Conservation (phyloP, 2,113 vertebrate species). For the Dendropsophus ebraccatus region DNA sequence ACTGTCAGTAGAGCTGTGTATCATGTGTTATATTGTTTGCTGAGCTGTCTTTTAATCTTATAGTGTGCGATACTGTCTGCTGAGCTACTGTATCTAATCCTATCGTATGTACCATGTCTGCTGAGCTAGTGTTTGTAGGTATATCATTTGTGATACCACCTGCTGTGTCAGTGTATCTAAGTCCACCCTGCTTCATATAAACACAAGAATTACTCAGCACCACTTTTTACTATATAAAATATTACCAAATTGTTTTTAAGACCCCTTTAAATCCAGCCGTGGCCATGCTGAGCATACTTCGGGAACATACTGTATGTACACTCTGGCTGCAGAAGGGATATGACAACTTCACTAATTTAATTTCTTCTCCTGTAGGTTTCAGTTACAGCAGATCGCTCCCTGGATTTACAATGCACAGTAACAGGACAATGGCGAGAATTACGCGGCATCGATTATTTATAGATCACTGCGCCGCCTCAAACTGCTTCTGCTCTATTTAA, state of each 20-base stretch:
- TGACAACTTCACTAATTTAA: slow-evolving; percentile 8
- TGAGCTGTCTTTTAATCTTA: not conserved
- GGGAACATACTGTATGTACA: not conserved
- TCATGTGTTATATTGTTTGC: not conserved
- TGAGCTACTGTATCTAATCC: not conserved
- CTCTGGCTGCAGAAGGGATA: not conserved
- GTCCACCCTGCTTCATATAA: too few species aligned
- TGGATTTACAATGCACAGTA: slow-evolving; percentile 8
- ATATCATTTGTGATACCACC: not conserved
- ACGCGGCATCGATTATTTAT: slow-evolving; percentile 30
- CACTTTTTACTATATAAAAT: not conserved
- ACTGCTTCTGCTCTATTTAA: not conserved
- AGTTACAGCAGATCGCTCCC: not conserved
- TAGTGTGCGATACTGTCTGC: not conserved
- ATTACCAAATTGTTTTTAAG: not conserved
- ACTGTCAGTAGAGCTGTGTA: not conserved
- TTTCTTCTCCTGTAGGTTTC: slow-evolving; percentile 17
- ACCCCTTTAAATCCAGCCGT: not conserved
- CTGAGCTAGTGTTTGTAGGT: not conserved
- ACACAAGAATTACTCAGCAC: not conserved
- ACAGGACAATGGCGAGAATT: not conserved
- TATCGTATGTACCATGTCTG: not conserved
- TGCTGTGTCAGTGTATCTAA: not conserved
- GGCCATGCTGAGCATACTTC: not conserved
- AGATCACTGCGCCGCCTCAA: not conserved